These are phyloP conservation scores for Epinephelus coioides DNA, from an alignment of 2,797 vertebrate genomes.

Conservation along the genomic window DNA sequence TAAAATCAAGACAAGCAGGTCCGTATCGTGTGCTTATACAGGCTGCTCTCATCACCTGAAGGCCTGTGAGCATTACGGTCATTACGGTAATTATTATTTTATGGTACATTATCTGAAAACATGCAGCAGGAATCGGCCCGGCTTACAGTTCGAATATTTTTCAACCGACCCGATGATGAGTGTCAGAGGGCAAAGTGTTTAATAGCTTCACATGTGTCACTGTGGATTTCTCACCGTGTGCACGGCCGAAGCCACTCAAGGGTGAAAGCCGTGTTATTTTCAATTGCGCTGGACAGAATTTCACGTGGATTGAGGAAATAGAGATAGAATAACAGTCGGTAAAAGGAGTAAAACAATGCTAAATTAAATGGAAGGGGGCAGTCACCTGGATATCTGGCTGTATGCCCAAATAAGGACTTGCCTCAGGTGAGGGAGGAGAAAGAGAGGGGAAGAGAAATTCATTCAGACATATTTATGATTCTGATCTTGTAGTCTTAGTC, in stretches of 20 bases:
- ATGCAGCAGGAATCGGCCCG: slow-evolving; percentile 51
- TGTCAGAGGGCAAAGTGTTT: slow-evolving; percentile 60
- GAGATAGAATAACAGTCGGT: slow-evolving; percentile 51
- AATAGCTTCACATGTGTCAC: slow-evolving; percentile 58
- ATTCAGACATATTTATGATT: slow-evolving; percentile 32
- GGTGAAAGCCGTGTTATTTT: slow-evolving; percentile 42
- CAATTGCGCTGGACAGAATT: slow-evolving; percentile 37
- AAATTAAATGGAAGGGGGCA: slow-evolving; percentile 30
- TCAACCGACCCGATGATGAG: slow-evolving; percentile 38
- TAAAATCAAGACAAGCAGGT: slow-evolving; percentile 81
- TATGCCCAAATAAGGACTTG: slow-evolving; percentile 29
- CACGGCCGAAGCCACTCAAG: slow-evolving; percentile 46
- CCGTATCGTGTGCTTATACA: slow-evolving; percentile 76
- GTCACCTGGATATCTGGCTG: slow-evolving; percentile 46
- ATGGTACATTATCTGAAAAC: slow-evolving; percentile 73
- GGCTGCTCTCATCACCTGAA: slow-evolving; percentile 81
- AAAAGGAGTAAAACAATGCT: slow-evolving; percentile 48
- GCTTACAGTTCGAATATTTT: slow-evolving; percentile 49
- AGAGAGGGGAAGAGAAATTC: background rate
- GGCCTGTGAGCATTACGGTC: slow-evolving; percentile 65
- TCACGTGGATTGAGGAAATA: slow-evolving; percentile 50
- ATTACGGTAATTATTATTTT: slow-evolving; percentile 80
- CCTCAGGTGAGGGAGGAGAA: slow-evolving; percentile 36
- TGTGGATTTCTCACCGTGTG: slow-evolving; percentile 18
- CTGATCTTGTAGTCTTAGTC: slow-evolving; percentile 20